A percentile compares a stretch with the other conserved stretches of the same genome.
phyloP scores from a whole-genome alignment of 2,113 vertebrate species.

The Megalops atlanticus region DNA sequence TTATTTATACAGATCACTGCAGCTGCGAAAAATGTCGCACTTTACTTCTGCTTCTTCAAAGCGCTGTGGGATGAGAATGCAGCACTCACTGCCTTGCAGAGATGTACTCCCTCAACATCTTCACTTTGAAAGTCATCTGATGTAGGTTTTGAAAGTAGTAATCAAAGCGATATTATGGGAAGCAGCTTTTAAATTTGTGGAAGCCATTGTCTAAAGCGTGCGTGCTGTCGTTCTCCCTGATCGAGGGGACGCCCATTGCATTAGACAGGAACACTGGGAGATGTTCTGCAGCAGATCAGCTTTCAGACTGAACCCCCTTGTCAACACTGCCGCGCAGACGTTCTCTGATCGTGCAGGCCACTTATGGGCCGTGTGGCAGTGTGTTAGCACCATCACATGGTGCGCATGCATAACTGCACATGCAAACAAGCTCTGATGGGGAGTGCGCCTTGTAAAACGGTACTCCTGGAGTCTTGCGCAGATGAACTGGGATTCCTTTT shows the following conservation, averaged over 20 bases:
- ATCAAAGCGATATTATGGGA: background rate
- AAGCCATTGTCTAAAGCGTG: background rate
- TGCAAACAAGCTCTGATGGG: conserved; percentile 8
- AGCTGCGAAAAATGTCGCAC: background rate
- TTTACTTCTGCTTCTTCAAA: background rate
- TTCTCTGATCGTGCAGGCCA: background rate
- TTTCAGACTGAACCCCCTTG: background rate
- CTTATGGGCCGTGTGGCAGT: no score
- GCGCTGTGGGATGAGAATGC: background rate
- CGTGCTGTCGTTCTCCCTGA: background rate
- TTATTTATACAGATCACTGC: background rate
- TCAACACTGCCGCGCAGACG: background rate
- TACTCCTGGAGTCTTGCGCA: background rate
- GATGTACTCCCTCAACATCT: background rate
- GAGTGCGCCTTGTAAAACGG: background rate
- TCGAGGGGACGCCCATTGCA: background rate
- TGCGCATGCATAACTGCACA: conserved; percentile 56
- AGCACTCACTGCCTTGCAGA: background rate
- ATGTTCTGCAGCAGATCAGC: background rate
- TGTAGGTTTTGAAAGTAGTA: background rate
- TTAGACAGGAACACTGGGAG: background rate
- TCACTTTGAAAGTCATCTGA: background rate
- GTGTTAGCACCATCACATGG: conserved; percentile 68
- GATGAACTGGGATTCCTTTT: no score
- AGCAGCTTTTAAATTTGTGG: background rate